These are phyloP conservation scores for Formicarius rufipectus DNA, from an alignment of 2,113 vertebrate genomes.

Conservation along the genomic window DNA sequence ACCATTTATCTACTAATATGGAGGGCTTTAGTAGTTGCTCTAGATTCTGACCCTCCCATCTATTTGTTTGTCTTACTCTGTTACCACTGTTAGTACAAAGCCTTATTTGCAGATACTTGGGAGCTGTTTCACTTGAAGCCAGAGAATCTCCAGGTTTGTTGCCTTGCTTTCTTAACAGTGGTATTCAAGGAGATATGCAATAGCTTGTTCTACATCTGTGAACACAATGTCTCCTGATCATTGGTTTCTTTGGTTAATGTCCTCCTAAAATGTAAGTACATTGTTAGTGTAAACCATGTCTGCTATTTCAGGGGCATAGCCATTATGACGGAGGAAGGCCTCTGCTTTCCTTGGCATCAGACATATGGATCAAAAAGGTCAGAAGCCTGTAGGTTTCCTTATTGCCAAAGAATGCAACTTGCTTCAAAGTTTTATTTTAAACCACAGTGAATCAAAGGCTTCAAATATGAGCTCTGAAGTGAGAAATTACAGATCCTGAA, in stretches of 20 bases:
- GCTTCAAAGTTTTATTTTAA: not conserved
- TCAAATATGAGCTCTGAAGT: not conserved
- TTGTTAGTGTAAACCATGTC: not conserved
- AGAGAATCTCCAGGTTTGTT: not conserved
- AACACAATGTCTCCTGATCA: not conserved
- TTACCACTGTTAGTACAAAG: not conserved
- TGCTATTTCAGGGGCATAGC: not conserved
- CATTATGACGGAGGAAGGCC: not conserved
- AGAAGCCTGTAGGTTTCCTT: not conserved
- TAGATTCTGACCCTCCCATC: not conserved
- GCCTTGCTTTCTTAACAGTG: not conserved
- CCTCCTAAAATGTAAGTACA: not conserved
- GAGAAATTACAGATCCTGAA: slow-evolving; percentile 4
- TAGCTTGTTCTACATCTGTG: not conserved
- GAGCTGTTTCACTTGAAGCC: not conserved
- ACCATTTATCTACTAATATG: not conserved
- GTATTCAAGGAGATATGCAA: not conserved
- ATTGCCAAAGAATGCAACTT: not conserved
- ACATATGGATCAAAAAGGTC: not conserved
- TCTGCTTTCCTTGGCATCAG: not conserved
- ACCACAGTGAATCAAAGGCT: not conserved
- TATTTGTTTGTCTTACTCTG: not conserved
- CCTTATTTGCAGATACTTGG: not conserved
- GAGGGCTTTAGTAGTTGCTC: not conserved
- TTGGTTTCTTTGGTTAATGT: not conserved